Conservation (phyloP, 2,113 vertebrate species). For the Monopterus albus region DNA sequence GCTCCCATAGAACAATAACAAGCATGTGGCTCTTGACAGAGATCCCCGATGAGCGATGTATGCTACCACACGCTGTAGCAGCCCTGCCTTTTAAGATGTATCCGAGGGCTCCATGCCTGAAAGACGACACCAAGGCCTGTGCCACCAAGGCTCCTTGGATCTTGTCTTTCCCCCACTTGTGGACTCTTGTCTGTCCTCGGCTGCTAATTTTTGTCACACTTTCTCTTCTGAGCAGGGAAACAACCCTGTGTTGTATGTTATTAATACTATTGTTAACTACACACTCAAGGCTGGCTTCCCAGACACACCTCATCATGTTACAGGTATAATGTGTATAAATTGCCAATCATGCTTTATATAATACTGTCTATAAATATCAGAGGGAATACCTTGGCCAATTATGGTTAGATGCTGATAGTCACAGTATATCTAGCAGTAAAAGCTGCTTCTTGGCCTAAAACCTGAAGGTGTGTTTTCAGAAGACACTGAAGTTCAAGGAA, state of each 20-base stretch:
- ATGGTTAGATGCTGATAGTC: slow-evolving; percentile 55
- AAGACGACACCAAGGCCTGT: slow-evolving; percentile 69
- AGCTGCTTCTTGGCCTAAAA: not conserved
- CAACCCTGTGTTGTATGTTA: slow-evolving; percentile 64
- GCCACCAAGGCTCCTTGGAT: slow-evolving; percentile 59
- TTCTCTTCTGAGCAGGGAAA: slow-evolving; percentile 43
- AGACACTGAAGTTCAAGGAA: too few relatives aligned
- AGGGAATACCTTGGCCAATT: slow-evolving; percentile 63
- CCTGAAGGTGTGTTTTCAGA: not conserved
- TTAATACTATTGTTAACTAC: slow-evolving; percentile 82
- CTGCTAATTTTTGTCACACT: slow-evolving; percentile 71
- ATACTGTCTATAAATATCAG: slow-evolving; percentile 71
- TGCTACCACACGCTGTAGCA: slow-evolving; percentile 32
- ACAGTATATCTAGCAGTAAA: slow-evolving; percentile 20
- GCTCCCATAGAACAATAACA: slow-evolving; percentile 65
- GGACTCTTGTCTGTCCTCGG: slow-evolving; percentile 76
- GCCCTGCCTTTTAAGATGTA: slow-evolving; percentile 71
- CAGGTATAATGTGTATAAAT: slow-evolving; percentile 71
- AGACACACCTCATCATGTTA: slow-evolving; percentile 74
- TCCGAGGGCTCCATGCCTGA: slow-evolving; percentile 57
- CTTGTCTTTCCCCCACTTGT: slow-evolving; percentile 75
- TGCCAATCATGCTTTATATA: slow-evolving; percentile 66
- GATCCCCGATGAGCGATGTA: slow-evolving; percentile 59
- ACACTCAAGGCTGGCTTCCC: slow-evolving; percentile 70
- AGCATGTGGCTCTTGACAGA: slow-evolving; percentile 76